Percentiles rank a stretch among this genome's conserved stretches.
These are phyloP conservation scores for Resseliella maxima DNA, from an alignment of 2,888 invertebrate species.

Conservation along the genomic window DNA sequence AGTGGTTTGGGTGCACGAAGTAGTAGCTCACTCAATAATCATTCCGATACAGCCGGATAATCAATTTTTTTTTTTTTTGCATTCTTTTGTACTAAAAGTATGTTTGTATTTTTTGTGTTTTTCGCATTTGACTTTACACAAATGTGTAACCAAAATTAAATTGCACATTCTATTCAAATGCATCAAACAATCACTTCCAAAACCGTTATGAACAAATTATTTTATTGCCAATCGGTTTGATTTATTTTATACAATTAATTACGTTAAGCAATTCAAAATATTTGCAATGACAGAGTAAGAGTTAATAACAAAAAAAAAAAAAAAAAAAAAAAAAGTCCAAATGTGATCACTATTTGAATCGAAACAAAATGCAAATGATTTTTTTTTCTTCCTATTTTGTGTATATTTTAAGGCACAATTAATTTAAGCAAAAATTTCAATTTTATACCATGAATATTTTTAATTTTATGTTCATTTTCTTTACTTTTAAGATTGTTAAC, in stretches of 20 bases:
- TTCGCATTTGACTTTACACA: conserved; percentile 1
- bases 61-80: conserved; percentile 64
- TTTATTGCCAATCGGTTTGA: neutral
- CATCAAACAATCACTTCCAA: conserved; percentile 4
- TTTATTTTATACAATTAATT: neutral
- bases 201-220: conserved; percentile 23
- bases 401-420: neutral
- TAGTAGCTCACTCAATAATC: conserved; percentile 68
- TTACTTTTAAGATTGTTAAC: neutral
- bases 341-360: conserved; percentile 41
- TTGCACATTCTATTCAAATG: neutral
- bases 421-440: neutral
- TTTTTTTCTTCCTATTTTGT: neutral
- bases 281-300: neutral
- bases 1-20: conserved; percentile 59
- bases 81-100: no score
- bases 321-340: neutral
- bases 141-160: neutral
- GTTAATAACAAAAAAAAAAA: neutral
- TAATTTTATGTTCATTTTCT: no score
- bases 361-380: neutral
- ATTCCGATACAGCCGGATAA: conserved; percentile 64
- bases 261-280: neutral
- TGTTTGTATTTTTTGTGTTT: no score
- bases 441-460: neutral